phyloP scores from a whole-genome alignment of 2,113 vertebrate genomes.

The Percopsis transmontana region DNA sequence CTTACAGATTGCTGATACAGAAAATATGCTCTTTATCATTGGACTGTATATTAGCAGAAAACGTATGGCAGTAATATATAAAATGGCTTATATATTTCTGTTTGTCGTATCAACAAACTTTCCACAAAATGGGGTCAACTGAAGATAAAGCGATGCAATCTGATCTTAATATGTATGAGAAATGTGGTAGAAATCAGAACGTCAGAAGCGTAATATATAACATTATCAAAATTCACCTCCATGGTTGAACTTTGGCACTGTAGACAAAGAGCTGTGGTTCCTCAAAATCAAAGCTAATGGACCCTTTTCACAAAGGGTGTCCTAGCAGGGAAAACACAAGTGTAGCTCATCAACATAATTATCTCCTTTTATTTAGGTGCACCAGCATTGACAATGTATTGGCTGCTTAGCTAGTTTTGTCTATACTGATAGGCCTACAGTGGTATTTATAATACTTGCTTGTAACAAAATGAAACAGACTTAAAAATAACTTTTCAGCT shows the following conservation, averaged over 20 bases:
- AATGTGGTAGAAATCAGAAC: conserved; percentile 16
- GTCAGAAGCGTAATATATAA: conserved; percentile 26
- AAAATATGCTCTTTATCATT: conserved; percentile 16
- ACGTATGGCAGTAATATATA: conserved; percentile 25
- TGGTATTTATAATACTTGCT: too few species aligned
- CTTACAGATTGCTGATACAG: conserved; percentile 8
- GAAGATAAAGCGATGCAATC: conserved; percentile 8
- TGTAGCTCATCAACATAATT: too few species aligned
- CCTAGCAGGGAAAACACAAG: neutral
- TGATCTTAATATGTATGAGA: conserved; percentile 24
- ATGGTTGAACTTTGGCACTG: conserved; percentile 73
- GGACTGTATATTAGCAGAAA: conserved; percentile 19
- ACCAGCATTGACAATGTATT: too few species aligned
- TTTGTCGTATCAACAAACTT: conserved; percentile 38
- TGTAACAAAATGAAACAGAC: conserved; percentile 8
- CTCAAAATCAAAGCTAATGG: too few species aligned
- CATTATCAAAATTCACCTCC: conserved; percentile 65
- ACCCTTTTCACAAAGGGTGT: neutral
- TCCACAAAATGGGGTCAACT: conserved; percentile 19
- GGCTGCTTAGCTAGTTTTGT: too few species aligned
- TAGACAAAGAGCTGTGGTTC: conserved; percentile 16
- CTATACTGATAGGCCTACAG: too few species aligned
- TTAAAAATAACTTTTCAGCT: neutral
- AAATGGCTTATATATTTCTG: conserved; percentile 31
- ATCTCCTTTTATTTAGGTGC: too few species aligned